Evolutionary conservation across 2,888 invertebrate genomes (phyloP).

Genomic region (Protodeltote pygarga): DNA sequence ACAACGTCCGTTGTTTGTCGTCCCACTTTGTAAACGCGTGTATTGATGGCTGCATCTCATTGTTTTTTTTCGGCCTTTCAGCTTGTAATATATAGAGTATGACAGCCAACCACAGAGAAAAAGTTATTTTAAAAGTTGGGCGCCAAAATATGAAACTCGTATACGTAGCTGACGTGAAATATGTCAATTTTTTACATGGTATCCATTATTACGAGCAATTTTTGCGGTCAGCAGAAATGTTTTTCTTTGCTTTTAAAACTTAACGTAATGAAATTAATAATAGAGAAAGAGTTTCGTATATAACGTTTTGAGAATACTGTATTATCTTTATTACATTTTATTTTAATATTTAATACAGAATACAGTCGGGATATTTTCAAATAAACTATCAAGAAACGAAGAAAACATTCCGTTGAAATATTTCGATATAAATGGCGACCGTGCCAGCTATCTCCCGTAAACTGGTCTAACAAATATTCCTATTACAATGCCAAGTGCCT

Average conservation of each 20-base stretch:
- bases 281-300: not conserved
- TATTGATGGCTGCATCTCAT: constrained; percentile 39
- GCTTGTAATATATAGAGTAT: constrained; percentile 27
- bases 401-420: constrained; percentile 14
- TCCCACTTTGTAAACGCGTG: constrained; percentile 43
- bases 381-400: not conserved
- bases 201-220: constrained; percentile 20
- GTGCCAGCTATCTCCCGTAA: constrained; percentile 28
- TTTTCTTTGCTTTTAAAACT: constrained; percentile 7
- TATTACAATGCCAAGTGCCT: constrained; percentile 31
- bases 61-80: constrained; percentile 39
- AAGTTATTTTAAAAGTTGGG: constrained; percentile 30
- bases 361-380: too few relatives aligned
- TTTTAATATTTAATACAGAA: too few relatives aligned
- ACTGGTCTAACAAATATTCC: constrained; percentile 27
- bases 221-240: constrained; percentile 22
- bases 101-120: constrained; percentile 17
- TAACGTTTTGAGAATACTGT: too few relatives aligned
- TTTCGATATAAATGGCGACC: constrained; percentile 6
- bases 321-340: too few relatives aligned
- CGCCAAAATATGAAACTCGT: constrained; percentile 20
- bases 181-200: constrained; percentile 26
- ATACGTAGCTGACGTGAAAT: constrained; percentile 8
- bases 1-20: constrained; percentile 49
- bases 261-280: not conserved